Percentiles rank a stretch among this genome's conserved stretches.
Evolutionary conservation across 35 echinoderm and acorn worm species (phyloP).

Genomic region (Apostichopus californicus): DNA sequence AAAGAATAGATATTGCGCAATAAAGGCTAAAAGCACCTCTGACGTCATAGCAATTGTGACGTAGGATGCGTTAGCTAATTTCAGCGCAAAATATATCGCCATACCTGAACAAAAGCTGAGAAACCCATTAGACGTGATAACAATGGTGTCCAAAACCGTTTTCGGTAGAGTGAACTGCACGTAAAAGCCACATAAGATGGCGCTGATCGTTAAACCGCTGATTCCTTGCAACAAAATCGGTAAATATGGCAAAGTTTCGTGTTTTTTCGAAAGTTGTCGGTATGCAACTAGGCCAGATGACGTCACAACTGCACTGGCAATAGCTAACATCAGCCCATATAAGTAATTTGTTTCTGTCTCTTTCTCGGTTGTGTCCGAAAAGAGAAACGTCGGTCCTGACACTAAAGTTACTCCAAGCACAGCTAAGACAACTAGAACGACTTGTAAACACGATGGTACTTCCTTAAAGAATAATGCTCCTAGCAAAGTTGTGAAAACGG

Average conservation of each 20-base stretch:
- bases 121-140: neutral
- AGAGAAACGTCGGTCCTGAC: slow-evolving; percentile 7
- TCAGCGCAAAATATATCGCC: neutral
- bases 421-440: neutral
- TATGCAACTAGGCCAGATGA: neutral
- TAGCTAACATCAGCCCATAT: neutral
- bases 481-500: neutral
- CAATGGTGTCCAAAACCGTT: neutral
- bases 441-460: neutral
- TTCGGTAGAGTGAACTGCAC: neutral
- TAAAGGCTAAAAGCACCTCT: slow-evolving; percentile 5
- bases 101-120: slow-evolving; percentile 3
- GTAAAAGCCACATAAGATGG: neutral
- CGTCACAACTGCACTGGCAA: neutral
- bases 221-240: neutral
- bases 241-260: neutral
- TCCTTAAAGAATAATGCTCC: neutral
- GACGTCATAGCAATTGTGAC: slow-evolving; percentile 38
- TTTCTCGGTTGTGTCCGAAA: neutral
- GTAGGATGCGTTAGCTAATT: slow-evolving; percentile 8
- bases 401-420: slow-evolving; percentile 1
- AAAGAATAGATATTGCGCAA: slow-evolving; percentile 14
- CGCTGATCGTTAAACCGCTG: neutral
- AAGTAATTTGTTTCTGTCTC: neutral
- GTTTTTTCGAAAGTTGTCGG: neutral